Conservation (phyloP, 2,888 invertebrate genomes). For the Amaurobius ferox region DNA sequence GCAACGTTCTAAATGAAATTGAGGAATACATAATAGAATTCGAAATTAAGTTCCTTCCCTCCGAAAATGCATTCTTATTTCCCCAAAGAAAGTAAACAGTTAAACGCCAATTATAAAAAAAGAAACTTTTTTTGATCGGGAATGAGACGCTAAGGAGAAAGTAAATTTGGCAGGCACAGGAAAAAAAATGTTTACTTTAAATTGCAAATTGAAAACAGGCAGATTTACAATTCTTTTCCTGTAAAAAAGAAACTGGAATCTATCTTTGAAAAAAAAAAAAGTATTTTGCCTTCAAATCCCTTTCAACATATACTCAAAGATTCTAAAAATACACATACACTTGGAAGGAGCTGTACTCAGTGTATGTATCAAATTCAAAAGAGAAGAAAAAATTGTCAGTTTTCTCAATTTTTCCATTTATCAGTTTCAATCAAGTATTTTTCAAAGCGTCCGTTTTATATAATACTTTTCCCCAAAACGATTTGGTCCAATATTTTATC, state of each 20-base stretch:
- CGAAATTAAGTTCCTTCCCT: background rate
- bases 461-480: background rate
- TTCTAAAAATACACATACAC: slow-evolving; percentile 3
- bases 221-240: slow-evolving; percentile 33
- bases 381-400: background rate
- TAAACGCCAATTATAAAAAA: background rate
- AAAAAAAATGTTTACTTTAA: slow-evolving; percentile 29
- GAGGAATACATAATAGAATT: background rate
- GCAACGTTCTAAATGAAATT: too few species aligned
- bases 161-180: slow-evolving; percentile 17
- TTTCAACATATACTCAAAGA: slow-evolving; percentile 27
- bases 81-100: background rate
- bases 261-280: slow-evolving; percentile 20
- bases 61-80: too few species aligned
- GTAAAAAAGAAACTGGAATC: slow-evolving; percentile 10
- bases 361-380: slow-evolving; percentile 11
- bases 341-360: background rate
- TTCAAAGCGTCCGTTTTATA: background rate
- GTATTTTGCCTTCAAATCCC: slow-evolving; percentile 25
- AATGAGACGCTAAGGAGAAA: slow-evolving; percentile 23
- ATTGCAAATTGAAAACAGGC: slow-evolving; percentile 50
- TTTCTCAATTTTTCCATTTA: slow-evolving; percentile 46
- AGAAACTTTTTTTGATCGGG: background rate
- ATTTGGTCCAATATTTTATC: slow-evolving; percentile 6
- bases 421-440: slow-evolving; percentile 64